Evolutionary conservation across 2,888 invertebrate species (phyloP).

Genomic region (Lysandra coridon): DNA sequence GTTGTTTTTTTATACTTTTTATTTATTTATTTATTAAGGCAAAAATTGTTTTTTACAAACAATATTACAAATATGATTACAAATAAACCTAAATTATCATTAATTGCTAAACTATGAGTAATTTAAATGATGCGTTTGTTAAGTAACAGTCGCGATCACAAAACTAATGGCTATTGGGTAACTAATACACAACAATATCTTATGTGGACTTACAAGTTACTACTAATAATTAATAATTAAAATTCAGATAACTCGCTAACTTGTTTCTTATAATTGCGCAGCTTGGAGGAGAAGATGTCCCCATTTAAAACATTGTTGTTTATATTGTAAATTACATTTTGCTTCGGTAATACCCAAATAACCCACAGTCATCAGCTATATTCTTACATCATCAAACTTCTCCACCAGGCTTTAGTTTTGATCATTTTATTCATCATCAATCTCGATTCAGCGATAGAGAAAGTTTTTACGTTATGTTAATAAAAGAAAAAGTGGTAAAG

Average conservation of each 20-base stretch:
- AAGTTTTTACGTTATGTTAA: conserved; percentile 28
- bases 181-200: no score
- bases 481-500: conserved; percentile 25
- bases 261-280: no score
- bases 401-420: background rate
- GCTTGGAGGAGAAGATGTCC: background rate
- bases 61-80: no score
- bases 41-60: no score
- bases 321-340: background rate
- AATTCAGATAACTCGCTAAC: no score
- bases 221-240: no score
- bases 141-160: no score
- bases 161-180: no score
- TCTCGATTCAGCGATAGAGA: conserved; percentile 16
- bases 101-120: no score
- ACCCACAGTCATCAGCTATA: background rate
- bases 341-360: background rate
- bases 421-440: background rate
- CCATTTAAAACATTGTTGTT: background rate
- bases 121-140: no score
- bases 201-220: no score
- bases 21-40: background rate
- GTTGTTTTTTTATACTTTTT: background rate
- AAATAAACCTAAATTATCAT: no score
- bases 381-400: background rate